Conservation (phyloP, 1,140 invertebrate genomes). For the Caerostris extrusa region DNA sequence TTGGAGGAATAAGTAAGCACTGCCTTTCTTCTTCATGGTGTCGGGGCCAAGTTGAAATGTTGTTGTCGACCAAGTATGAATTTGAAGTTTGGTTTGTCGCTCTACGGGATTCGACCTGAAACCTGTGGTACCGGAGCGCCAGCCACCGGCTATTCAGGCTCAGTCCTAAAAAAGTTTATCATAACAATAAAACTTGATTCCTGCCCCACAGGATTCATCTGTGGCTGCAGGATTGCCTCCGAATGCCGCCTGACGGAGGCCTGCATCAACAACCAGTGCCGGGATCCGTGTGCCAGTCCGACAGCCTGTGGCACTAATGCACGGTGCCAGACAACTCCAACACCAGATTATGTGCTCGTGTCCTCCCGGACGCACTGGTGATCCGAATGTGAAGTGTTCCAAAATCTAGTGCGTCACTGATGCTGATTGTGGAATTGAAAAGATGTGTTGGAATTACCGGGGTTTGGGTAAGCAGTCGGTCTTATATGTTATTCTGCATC, state of each 20-base stretch:
- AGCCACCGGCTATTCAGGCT: too few relatives aligned
- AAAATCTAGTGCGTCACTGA: conserved; percentile 87
- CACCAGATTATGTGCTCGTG: conserved; percentile 84
- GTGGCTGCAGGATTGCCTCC: conserved; percentile 84
- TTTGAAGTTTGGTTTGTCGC: too few relatives aligned
- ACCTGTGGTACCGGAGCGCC: too few relatives aligned
- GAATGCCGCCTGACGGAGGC: conserved; percentile 91
- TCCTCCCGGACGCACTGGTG: conserved; percentile 84
- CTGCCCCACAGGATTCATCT: conserved; percentile 79
- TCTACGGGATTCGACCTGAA: too few relatives aligned
- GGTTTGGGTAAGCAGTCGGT: conserved; percentile 82
- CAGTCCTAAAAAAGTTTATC: too few relatives aligned
- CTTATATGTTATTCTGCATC: too few relatives aligned
- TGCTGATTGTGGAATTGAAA: conserved; percentile 88
- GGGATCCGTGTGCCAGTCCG: conserved; percentile 86
- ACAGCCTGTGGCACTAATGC: conserved; percentile 82
- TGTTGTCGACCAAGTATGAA: too few relatives aligned
- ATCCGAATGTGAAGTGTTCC: conserved; percentile 82
- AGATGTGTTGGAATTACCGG: conserved; percentile 86
- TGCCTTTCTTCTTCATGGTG: too few relatives aligned
- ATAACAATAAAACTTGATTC: too few relatives aligned
- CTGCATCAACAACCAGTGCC: conserved; percentile 90
- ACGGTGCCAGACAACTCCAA: conserved; percentile 81
- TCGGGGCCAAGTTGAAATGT: too few relatives aligned
- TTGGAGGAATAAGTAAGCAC: too few relatives aligned